phyloP scores from a whole-genome alignment of 2,888 invertebrate species.

The Carcina quercana region DNA sequence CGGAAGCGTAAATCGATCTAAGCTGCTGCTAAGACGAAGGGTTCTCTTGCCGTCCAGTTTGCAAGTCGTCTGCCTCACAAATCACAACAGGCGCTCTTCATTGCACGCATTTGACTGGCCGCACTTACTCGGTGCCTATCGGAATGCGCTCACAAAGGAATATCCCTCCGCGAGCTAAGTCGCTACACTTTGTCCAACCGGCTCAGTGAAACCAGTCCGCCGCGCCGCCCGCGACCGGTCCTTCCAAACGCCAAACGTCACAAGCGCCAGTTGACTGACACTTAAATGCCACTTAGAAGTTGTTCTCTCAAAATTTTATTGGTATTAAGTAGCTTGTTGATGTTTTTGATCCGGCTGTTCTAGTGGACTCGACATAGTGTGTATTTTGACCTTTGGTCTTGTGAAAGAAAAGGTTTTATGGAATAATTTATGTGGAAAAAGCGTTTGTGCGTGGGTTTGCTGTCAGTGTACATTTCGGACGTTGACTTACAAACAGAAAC shows the following conservation, averaged over 20 bases:
- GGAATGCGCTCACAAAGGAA: conserved; percentile 68
- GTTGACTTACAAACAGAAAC: too few relatives aligned
- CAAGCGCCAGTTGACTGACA: conserved; percentile 69
- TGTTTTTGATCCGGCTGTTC: conserved; percentile 36
- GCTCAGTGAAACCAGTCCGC: conserved; percentile 49
- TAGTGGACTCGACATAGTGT: conserved; percentile 27
- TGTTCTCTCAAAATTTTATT: conserved; percentile 66
- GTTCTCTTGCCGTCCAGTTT: conserved; percentile 35
- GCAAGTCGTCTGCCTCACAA: conserved; percentile 53
- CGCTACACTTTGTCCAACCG: conserved; percentile 66
- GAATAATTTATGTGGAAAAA: too few relatives aligned
- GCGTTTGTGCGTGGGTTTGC: not conserved
- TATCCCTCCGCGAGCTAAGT: conserved; percentile 27
- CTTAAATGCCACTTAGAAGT: conserved; percentile 66
- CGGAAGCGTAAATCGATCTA: conserved; percentile 8
- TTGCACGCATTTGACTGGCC: conserved; percentile 63
- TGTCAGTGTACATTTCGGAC: not conserved
- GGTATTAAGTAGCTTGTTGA: conserved; percentile 57
- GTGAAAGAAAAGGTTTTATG: conserved; percentile 11
- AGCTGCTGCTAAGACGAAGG: conserved; percentile 22
- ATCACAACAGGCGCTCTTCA: conserved; percentile 69
- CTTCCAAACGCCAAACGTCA: conserved; percentile 35
- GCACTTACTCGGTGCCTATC: conserved; percentile 62
- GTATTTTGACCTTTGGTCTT: conserved; percentile 30
- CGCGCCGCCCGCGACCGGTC: conserved; percentile 29